Evolutionary conservation across 2,888 invertebrate species (phyloP).

Genomic region (Azorinus chamasolen): DNA sequence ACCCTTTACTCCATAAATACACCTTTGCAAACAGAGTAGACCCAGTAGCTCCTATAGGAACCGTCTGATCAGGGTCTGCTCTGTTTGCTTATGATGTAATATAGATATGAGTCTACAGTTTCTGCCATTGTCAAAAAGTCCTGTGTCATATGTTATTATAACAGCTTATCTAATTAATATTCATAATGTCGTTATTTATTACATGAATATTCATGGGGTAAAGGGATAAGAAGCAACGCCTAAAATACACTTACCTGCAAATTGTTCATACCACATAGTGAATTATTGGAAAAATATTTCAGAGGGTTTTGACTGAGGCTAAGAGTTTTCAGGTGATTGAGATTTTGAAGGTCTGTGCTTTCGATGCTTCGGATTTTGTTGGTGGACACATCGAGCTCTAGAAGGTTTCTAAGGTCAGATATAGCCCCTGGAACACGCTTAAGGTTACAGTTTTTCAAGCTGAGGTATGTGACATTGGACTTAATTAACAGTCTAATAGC

Average conservation of each 20-base stretch:
- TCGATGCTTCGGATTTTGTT: conserved; percentile 69
- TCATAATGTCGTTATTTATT: too few species aligned
- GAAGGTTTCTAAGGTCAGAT: conserved; percentile 51
- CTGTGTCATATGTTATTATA: too few species aligned
- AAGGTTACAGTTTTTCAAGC: conserved; percentile 63
- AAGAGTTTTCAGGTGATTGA: conserved; percentile 41
- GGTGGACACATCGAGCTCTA: conserved; percentile 57
- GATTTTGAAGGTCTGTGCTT: conserved; percentile 60
- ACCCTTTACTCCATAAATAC: too few species aligned
- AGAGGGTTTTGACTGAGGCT: conserved; percentile 62
- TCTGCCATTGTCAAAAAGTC: too few species aligned
- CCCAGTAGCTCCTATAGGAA: too few species aligned
- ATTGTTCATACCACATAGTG: conserved; percentile 47
- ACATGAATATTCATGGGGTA: too few species aligned
- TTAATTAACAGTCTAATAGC: conserved; percentile 57
- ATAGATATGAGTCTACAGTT: too few species aligned
- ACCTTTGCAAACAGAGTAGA: too few species aligned
- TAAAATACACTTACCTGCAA: conserved; percentile 44
- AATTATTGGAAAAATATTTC: conserved; percentile 66
- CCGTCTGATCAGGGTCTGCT: too few species aligned
- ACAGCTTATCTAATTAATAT: too few species aligned
- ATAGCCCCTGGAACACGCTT: conserved; percentile 69
- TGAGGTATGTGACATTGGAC: conserved; percentile 57
- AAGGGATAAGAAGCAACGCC: too few species aligned
- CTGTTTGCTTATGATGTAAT: too few species aligned